phyloP scores from a whole-genome alignment of 2,888 invertebrate genomes.

The Epinotia brunnichana region DNA sequence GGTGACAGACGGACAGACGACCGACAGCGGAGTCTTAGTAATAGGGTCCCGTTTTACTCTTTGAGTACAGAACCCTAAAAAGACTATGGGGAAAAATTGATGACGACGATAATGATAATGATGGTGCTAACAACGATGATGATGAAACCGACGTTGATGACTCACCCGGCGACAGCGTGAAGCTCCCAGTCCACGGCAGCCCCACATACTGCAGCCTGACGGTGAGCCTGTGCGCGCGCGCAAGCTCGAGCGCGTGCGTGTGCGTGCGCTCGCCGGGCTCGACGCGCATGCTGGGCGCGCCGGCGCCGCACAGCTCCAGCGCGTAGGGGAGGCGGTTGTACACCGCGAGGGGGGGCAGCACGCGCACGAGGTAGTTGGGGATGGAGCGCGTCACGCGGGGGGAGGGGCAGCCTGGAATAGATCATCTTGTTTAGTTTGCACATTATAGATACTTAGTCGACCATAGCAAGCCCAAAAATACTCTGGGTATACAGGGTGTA shows the following conservation, averaged over 20 bases:
- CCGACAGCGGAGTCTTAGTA: too few relatives aligned
- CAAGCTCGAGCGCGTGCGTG: conserved; percentile 86
- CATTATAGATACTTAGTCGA: too few relatives aligned
- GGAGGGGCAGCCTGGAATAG: conserved; percentile 66
- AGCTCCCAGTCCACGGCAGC: conserved; percentile 87
- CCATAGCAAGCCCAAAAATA: too few relatives aligned
- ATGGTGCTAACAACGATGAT: too few relatives aligned
- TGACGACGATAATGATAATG: not conserved
- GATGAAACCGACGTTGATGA: not conserved
- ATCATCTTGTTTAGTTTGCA: too few relatives aligned
- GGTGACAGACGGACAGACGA: too few relatives aligned
- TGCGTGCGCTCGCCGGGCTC: conserved; percentile 89
- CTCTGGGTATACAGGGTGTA: too few relatives aligned
- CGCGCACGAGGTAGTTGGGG: conserved; percentile 88
- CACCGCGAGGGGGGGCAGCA: conserved; percentile 89
- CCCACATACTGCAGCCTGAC: conserved; percentile 86
- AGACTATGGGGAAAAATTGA: too few relatives aligned
- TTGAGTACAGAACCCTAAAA: too few relatives aligned
- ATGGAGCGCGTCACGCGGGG: conserved; percentile 79
- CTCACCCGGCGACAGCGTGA: conserved; percentile 85
- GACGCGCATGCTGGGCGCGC: conserved; percentile 75
- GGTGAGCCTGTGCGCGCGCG: conserved; percentile 79
- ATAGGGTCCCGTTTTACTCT: too few relatives aligned
- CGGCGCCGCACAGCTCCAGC: conserved; percentile 70
- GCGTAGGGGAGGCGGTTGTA: conserved; percentile 91